These are phyloP conservation scores for Tubulanus polymorphus DNA, from an alignment of 2,888 invertebrate species.

Conservation along the genomic window DNA sequence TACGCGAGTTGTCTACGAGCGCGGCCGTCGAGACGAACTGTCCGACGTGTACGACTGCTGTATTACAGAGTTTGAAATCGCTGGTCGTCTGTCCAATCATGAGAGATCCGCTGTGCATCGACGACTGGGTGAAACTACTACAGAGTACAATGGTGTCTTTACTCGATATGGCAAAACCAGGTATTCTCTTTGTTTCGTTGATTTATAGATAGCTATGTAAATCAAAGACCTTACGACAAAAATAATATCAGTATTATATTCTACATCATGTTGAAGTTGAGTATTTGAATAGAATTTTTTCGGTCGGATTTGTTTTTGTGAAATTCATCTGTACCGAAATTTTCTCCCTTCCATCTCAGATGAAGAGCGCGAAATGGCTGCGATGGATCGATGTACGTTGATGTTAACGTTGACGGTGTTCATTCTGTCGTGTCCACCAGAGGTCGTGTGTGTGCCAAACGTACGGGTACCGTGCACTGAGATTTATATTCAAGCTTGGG, in stretches of 20 bases:
- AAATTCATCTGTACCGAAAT: too few relatives aligned
- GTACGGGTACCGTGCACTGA: slow-evolving; percentile 88
- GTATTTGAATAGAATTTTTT: slow-evolving; percentile 55
- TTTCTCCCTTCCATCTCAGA: slow-evolving; percentile 26
- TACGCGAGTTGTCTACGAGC: slow-evolving; percentile 72
- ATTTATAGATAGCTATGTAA: too few relatives aligned
- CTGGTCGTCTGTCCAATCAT: slow-evolving; percentile 62
- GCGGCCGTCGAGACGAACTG: slow-evolving; percentile 55
- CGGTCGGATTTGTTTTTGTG: slow-evolving; percentile 13
- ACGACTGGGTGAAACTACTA: slow-evolving; percentile 73
- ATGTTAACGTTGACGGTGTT: slow-evolving; percentile 86
- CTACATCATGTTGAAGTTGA: background rate
- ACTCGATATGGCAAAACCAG: slow-evolving; percentile 69
- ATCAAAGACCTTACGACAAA: too few relatives aligned
- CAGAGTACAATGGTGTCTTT: slow-evolving; percentile 87
- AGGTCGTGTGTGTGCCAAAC: slow-evolving; percentile 73
- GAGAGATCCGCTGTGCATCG: slow-evolving; percentile 59
- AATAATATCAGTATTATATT: too few relatives aligned
- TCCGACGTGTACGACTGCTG: slow-evolving; percentile 68
- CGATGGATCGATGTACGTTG: slow-evolving; percentile 74
- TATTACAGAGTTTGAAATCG: slow-evolving; percentile 71
- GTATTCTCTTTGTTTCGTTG: too few relatives aligned
- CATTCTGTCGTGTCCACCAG: slow-evolving; percentile 72
- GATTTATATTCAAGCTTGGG: slow-evolving; percentile 76
- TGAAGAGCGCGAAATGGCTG: slow-evolving; percentile 30